A percentile compares a stretch with the other conserved stretches of the same genome.
Conservation (phyloP, 2,888 invertebrate species). For the Microctonus brassicae region DNA sequence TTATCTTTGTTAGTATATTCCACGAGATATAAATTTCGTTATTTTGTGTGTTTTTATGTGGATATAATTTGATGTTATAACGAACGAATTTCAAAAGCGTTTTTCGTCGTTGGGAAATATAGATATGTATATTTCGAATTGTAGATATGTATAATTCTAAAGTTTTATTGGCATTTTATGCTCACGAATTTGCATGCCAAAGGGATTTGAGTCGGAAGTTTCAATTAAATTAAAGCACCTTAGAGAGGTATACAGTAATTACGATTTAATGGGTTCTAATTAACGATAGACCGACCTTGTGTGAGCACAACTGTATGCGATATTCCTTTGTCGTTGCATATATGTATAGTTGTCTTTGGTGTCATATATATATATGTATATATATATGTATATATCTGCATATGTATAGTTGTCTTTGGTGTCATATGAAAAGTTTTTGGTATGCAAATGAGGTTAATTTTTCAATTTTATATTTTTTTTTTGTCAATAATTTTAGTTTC, state of each 20-base stretch:
- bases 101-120: no score
- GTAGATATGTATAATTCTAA: neutral
- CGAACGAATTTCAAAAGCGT: no score
- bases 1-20: no score
- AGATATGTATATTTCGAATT: neutral
- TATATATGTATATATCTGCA: no score
- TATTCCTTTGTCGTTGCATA: neutral
- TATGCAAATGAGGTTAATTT: neutral
- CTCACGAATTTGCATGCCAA: neutral
- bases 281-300: neutral
- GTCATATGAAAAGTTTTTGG: neutral
- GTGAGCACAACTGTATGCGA: neutral
- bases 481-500: neutral
- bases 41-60: no score
- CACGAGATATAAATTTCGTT: no score
- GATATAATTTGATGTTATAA: no score
- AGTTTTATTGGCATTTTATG: neutral
- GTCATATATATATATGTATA: no score
- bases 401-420: neutral
- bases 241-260: neutral
- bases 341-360: neutral
- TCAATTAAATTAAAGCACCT: neutral
- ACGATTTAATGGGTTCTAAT: neutral
- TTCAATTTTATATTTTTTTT: neutral
- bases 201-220: neutral